Percentiles rank a stretch among this genome's conserved stretches.
These are phyloP conservation scores for Oncorhynchus gorbuscha DNA, from an alignment of 2,113 vertebrate genomes.

Conservation along the genomic window DNA sequence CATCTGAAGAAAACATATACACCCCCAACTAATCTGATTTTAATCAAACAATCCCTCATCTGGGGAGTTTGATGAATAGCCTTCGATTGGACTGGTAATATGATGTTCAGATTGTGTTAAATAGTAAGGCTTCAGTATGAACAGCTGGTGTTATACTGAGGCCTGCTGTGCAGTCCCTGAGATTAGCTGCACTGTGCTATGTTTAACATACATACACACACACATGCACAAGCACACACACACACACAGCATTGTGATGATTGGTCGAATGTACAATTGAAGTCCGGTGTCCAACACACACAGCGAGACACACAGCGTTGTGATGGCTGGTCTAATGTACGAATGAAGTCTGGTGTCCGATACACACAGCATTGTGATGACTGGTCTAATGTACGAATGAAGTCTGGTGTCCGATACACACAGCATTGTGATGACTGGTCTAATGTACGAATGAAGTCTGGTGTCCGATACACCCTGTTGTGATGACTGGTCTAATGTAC, in stretches of 20 bases:
- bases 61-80: not conserved
- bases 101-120: conserved; percentile 16
- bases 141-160: conserved; percentile 38
- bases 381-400: too few relatives aligned
- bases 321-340: too few relatives aligned
- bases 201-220: conserved; percentile 13
- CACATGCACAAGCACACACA: conserved; percentile 5
- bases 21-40: not conserved
- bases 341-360: not conserved
- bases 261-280: too few relatives aligned
- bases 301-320: too few relatives aligned
- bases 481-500: too few relatives aligned
- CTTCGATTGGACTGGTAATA: conserved; percentile 1
- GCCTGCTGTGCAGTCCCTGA: conserved; percentile 26
- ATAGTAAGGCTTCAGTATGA: conserved; percentile 25
- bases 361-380: too few relatives aligned
- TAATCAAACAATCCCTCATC: not conserved
- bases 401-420: not conserved
- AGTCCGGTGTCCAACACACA: too few relatives aligned
- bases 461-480: not conserved
- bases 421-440: too few relatives aligned
- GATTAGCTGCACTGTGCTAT: conserved; percentile 31
- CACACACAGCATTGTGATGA: not conserved
- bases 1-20: not conserved
- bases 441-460: too few relatives aligned